These are phyloP conservation scores for Philhelius pedissequus DNA, from an alignment of 2,888 invertebrate species.

Conservation along the genomic window DNA sequence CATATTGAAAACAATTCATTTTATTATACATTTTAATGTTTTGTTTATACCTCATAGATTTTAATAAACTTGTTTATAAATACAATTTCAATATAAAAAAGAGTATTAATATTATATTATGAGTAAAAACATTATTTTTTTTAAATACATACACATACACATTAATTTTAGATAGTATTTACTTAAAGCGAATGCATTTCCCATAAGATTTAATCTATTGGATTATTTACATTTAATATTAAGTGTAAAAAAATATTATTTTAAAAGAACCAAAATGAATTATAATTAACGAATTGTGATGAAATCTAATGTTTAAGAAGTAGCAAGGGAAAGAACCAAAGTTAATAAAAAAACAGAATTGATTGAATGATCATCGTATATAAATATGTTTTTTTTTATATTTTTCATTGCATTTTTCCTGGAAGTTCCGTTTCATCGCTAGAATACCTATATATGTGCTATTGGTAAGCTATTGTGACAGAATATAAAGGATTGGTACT, in stretches of 20 bases:
- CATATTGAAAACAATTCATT: slow-evolving; percentile 57
- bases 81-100: not conserved
- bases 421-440: too few species aligned
- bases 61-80: slow-evolving; percentile 9
- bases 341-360: not conserved
- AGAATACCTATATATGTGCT: too few species aligned
- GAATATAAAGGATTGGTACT: too few species aligned
- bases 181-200: slow-evolving; percentile 23
- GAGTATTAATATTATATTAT: not conserved
- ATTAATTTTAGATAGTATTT: not conserved
- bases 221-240: too few species aligned
- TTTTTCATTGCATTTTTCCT: not conserved
- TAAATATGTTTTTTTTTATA: not conserved
- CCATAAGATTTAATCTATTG: too few species aligned
- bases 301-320: slow-evolving; percentile 29
- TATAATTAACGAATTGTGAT: slow-evolving; percentile 51
- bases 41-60: slow-evolving; percentile 64
- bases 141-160: not conserved
- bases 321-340: not conserved
- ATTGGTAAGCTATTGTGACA: too few species aligned
- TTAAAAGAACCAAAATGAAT: slow-evolving; percentile 23
- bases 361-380: not conserved
- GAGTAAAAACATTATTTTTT: not conserved
- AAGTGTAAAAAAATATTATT: too few species aligned
- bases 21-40: not conserved